Evolutionary conservation across 2,888 invertebrate species (phyloP).

Genomic region (Monochamus alternatus): DNA sequence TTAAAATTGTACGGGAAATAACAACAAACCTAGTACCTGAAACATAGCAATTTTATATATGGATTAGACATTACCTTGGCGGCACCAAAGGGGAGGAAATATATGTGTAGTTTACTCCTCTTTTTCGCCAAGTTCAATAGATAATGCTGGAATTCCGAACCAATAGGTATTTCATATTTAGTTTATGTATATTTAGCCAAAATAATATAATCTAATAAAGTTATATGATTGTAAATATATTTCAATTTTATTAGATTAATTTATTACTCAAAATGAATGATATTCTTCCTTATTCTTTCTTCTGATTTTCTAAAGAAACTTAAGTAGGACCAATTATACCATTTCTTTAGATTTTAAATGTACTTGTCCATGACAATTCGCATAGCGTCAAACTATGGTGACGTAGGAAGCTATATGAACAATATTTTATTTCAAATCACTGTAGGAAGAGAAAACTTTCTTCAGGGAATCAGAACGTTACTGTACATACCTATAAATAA

Average conservation of each 20-base stretch:
- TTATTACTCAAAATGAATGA: constrained; percentile 43
- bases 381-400: background rate
- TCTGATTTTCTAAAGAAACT: constrained; percentile 41
- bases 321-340: background rate
- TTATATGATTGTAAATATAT: constrained; percentile 40
- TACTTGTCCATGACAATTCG: background rate
- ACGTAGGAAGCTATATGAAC: constrained; percentile 5
- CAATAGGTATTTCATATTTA: constrained; percentile 30
- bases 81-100: constrained; percentile 2
- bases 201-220: constrained; percentile 46
- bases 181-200: constrained; percentile 23
- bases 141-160: constrained; percentile 22
- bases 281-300: constrained; percentile 44
- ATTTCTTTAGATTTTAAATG: background rate
- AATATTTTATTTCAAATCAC: background rate
- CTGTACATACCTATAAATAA: constrained; percentile 69
- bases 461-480: constrained; percentile 43
- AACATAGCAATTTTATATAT: constrained; percentile 31
- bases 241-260: constrained; percentile 47
- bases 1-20: too few relatives aligned
- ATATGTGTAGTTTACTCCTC: background rate
- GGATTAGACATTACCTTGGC: constrained; percentile 10
- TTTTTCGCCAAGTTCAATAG: background rate
- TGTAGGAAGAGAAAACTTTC: background rate
- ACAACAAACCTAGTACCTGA: too few relatives aligned